phyloP scores from a whole-genome alignment of 1,140 invertebrate species.

The Halesus radiatus region DNA sequence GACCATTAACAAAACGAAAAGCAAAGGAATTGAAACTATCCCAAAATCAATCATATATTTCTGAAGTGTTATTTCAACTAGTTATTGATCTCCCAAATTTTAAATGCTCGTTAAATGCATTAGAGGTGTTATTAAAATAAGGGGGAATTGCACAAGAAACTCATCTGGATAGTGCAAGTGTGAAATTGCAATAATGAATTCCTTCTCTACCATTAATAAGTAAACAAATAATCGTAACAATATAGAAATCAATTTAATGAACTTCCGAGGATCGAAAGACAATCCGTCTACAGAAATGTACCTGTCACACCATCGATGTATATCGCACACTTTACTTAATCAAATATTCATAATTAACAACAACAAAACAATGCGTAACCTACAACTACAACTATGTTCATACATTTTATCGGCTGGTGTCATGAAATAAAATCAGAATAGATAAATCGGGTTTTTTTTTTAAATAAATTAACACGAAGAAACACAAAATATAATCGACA shows the following conservation, averaged over 20 bases:
- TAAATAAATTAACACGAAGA: no score
- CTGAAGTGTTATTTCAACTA: not conserved
- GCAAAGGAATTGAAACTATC: no score
- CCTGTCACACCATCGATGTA: conserved; percentile 22
- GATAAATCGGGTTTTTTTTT: no score
- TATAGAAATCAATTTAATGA: conserved; percentile 26
- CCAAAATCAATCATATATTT: not conserved
- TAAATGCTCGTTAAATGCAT: conserved; percentile 10
- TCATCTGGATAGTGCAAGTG: not conserved
- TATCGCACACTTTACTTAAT: conserved; percentile 21
- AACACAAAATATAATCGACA: no score
- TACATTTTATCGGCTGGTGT: conserved; percentile 29
- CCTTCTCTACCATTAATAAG: not conserved
- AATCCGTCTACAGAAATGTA: conserved; percentile 4
- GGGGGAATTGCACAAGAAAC: conserved; percentile 4
- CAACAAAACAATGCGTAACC: conserved; percentile 33
- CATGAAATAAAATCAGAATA: conserved; percentile 6
- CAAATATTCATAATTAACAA: conserved; percentile 29
- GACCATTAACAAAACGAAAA: not conserved
- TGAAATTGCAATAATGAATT: not conserved
- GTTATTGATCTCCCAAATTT: not conserved
- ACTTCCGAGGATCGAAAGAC: conserved; percentile 16
- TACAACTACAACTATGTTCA: conserved; percentile 17
- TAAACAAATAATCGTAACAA: conserved; percentile 30
- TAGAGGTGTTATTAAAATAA: not conserved